These are phyloP conservation scores for Trimorus sp. DNA, from an alignment of 2,888 invertebrate species.

Conservation along the genomic window DNA sequence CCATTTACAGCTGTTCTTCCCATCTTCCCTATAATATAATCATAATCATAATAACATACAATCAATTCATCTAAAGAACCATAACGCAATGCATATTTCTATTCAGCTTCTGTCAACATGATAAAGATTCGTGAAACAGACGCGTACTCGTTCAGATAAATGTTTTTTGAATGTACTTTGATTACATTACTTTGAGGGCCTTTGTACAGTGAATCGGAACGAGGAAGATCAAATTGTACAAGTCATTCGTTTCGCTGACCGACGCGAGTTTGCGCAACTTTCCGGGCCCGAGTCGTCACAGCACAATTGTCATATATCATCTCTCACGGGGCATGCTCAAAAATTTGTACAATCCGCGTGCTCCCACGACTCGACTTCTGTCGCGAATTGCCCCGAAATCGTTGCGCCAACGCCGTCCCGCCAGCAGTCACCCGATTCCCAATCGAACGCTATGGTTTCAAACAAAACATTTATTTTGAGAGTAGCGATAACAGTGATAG, in stretches of 20 bases:
- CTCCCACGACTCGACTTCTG: not conserved
- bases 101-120: slow-evolving; percentile 60
- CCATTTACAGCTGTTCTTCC: slow-evolving; percentile 34
- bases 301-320: slow-evolving; percentile 7
- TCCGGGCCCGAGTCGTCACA: not conserved
- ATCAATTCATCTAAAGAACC: slow-evolving; percentile 49
- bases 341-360: slow-evolving; percentile 7
- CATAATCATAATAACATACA: slow-evolving; percentile 27
- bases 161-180: slow-evolving; percentile 54
- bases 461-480: slow-evolving; percentile 64
- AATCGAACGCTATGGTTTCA: slow-evolving; percentile 45
- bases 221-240: slow-evolving; percentile 13
- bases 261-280: not conserved
- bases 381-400: no score
- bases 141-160: slow-evolving; percentile 61
- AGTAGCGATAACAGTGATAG: slow-evolving; percentile 67
- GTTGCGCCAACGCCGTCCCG: no score
- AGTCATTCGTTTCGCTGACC: slow-evolving; percentile 2
- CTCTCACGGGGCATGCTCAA: not conserved
- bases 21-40: slow-evolving; percentile 27
- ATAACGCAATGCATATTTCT: slow-evolving; percentile 60
- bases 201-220: slow-evolving; percentile 27
- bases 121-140: slow-evolving; percentile 63
- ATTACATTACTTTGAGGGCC: slow-evolving; percentile 15
- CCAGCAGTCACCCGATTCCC: slow-evolving; percentile 14